Base-by-base conservation (phyloP, 2,113 vertebrate species). In the Callithrix jacchus region DNA sequence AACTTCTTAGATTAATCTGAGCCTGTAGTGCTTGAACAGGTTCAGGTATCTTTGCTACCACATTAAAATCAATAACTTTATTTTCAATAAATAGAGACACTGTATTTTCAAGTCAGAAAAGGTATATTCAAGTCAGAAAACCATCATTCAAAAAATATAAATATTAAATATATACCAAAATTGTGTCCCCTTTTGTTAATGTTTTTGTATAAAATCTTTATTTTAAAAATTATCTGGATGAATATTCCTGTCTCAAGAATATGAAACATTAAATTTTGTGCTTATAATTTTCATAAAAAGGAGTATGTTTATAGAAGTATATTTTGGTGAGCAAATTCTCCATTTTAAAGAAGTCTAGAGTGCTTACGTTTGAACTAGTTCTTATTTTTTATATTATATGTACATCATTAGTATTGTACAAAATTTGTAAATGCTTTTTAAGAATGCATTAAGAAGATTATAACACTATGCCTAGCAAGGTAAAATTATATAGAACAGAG, bases 221-320 rank as follows among this genome's bases (percentile, higher is more conserved):
- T 88, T 94, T 54, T 58, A 9, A 49, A 18, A 70, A 13, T 96
- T 0, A 87, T 87, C 54, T 52, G 5, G 27, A 35, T 90, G 93
- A 95, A 96, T 58, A 14, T 0, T 8, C 1, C 6, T 21, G 10
- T 27, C 5, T 96, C 9, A 86, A 79, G 54, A 93, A 81, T 54
- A 66, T 77, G 96, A 66, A 95, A 86, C 25, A 45, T 21, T 49
- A 18, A 49, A 79, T 49, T 79, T 20, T 88, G 4, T 79, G 82
- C 2, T 68, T 80, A 61, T 85, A 25, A 47, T 88, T 64, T 49
- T 80, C 0, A 94, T 80, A 49, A 27, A 79, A 25, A 94, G 61
- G 89, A 96, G 97, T 45, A 54, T 96, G 52, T 61, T 73, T 94
- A 4, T 79, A 95, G 40, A 91, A 84, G 30, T 93, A 66, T 97